These are phyloP conservation scores for Rachycentron canadum DNA, from an alignment of 2,797 vertebrate species.

Conservation along the genomic window DNA sequence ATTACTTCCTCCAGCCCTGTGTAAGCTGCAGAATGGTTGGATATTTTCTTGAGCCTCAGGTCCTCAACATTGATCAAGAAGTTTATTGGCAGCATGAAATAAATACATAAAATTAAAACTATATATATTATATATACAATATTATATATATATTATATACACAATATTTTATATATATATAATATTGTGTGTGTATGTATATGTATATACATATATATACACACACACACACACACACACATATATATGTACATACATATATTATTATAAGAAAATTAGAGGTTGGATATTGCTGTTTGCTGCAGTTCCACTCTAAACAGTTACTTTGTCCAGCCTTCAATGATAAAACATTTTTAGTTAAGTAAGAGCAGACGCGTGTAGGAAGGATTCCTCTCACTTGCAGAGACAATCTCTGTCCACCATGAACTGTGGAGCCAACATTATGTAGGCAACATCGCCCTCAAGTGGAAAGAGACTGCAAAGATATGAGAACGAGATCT, in stretches of 20 bases:
- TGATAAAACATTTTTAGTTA: not conserved
- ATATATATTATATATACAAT: too few species aligned
- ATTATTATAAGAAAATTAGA: not conserved
- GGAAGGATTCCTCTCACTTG: constrained; percentile 1
- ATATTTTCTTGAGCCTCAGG: not conserved
- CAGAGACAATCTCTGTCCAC: not conserved
- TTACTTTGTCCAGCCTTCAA: not conserved
- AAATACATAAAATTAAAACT: too few species aligned
- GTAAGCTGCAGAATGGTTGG: not conserved
- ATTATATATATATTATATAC: too few species aligned
- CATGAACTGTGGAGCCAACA: not conserved
- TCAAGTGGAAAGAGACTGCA: constrained; percentile 62
- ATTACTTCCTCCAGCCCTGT: too few species aligned
- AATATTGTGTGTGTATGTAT: too few species aligned
- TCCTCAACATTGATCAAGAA: not conserved
- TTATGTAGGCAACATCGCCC: constrained; percentile 58
- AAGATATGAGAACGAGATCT: not conserved
- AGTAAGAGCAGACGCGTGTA: constrained; percentile 9
- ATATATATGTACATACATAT: too few species aligned
- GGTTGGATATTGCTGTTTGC: too few species aligned
- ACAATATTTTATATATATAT: too few species aligned
- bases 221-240: too few species aligned
- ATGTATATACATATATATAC: too few species aligned
- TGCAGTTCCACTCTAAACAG: too few species aligned
- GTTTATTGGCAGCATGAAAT: not conserved